Evolutionary conservation across 1,140 invertebrate genomes (phyloP), one percentile per base, ranked within the genome.

Genomic region (Pseudomyrmex sp.): DNA sequence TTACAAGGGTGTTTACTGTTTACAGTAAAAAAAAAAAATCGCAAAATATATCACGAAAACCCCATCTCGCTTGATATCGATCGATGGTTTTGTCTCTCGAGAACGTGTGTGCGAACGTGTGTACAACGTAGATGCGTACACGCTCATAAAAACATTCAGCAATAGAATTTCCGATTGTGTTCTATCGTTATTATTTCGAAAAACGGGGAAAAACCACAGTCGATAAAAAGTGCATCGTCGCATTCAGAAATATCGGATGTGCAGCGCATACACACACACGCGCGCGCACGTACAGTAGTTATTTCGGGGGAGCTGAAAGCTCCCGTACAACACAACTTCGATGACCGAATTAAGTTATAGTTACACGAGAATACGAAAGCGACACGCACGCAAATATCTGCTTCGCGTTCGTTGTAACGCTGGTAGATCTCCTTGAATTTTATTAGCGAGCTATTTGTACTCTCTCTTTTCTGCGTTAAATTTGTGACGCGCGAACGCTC

Each of bases 281-380:
- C 26, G 50, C 7, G 8, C 35, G 20, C 12, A 54, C 12, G 52
- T 8, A 26, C 4, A 23, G 7, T 69, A 7, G 50, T 70, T 54
- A 70, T 70, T 54, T 70, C 5, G 68, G 12, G 54, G 2, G 7
- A 70, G 5, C 66, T 69, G 5, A 52, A 69, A 69, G 44, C 63
- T 46, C 20, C 20, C 63, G 9, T 9, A 58, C 70, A 35, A 73
- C 20, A 4, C 10, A 35, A 35, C 35, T 35, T 35, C 35, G 35
- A 35, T 18, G 26, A 48, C 4, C 26, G 70, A 20, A 12, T n/a
- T 59, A 74, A 74, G 35, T 46, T 59, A 35, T 35, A 46, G 56
- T 59, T 74, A 23, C 56, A 46, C 44, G 54, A 61, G 13, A 46
- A 4, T 59, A 56, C 20, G 20, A 74, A 20, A 61, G 35, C n/a